phyloP scores from a whole-genome alignment of 2,888 invertebrate genomes.

The Dromius quadrimaculatus region DNA sequence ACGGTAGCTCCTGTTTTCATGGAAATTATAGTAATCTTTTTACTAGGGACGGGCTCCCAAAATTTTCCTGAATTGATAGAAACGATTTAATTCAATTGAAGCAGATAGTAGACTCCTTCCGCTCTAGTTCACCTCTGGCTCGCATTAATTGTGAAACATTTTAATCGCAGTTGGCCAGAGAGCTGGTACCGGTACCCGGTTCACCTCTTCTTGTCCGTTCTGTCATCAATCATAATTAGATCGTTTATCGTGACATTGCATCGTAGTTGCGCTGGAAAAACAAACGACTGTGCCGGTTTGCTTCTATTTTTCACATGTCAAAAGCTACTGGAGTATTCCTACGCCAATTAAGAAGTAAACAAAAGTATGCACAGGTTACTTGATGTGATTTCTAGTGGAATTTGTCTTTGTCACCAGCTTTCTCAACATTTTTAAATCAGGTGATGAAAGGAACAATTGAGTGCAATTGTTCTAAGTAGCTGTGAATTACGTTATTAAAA shows the following conservation, averaged over 20 bases:
- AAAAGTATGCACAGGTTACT: constrained; percentile 4
- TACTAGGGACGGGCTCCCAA: not conserved
- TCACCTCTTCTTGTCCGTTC: constrained; percentile 43
- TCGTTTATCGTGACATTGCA: constrained; percentile 47
- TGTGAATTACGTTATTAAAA: constrained; percentile 49
- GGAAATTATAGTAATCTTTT: too few species aligned
- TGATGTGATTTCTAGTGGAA: constrained; percentile 20
- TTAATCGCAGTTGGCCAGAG: constrained; percentile 39
- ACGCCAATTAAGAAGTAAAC: constrained; percentile 44
- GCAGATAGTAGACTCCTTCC: constrained; percentile 25
- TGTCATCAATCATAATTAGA: constrained; percentile 52
- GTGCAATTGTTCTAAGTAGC: constrained; percentile 44
- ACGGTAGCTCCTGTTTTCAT: too few species aligned
- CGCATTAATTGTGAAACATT: constrained; percentile 47
- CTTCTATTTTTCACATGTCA: constrained; percentile 47
- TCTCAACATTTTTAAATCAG: constrained; percentile 34
- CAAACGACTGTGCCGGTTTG: constrained; percentile 37
- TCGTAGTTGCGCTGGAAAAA: constrained; percentile 41
- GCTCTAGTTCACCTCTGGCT: constrained; percentile 40
- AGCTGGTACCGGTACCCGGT: constrained; percentile 24
- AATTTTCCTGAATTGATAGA: constrained; percentile 2
- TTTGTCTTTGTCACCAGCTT: constrained; percentile 37
- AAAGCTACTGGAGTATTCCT: constrained; percentile 23
- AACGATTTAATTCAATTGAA: constrained; percentile 19
- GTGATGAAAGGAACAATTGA: constrained; percentile 41